A percentile compares a stretch with the other conserved stretches of the same genome.
Evolutionary conservation across 1,140 invertebrate genomes (phyloP).

Genomic region (Aricia agestis): DNA sequence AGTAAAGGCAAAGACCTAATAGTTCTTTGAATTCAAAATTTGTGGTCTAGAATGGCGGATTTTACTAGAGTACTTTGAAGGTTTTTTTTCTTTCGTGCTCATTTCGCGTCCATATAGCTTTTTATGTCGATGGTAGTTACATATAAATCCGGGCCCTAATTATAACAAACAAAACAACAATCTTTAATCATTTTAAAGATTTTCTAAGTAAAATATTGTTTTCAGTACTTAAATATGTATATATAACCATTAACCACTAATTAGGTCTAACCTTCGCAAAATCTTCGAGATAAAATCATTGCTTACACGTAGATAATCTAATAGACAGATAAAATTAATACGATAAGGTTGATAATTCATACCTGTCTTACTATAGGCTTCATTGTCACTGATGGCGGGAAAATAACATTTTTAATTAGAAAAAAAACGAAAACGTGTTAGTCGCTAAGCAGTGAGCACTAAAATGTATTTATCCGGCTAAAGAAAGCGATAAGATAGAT

Average conservation of each 20-base stretch:
- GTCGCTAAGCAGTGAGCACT: background rate
- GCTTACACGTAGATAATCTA: background rate
- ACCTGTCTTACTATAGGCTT: conserved; percentile 12
- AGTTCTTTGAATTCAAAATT: too few relatives aligned
- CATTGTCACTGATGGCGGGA: conserved; percentile 4
- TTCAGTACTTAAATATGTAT: too few relatives aligned
- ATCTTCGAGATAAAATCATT: background rate
- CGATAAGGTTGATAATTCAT: background rate
- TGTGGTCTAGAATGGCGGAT: too few relatives aligned
- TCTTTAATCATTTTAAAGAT: too few relatives aligned
- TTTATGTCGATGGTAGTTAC: too few relatives aligned
- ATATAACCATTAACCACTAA: background rate
- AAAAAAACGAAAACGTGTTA: background rate
- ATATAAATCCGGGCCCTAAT: too few relatives aligned
- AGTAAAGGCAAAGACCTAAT: too few relatives aligned
- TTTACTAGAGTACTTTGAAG: too few relatives aligned
- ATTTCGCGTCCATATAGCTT: too few relatives aligned
- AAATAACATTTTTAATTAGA: background rate
- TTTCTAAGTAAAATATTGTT: too few relatives aligned
- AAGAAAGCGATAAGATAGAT: conserved; percentile 16
- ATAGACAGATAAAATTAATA: conserved; percentile 5
- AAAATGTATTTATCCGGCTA: conserved; percentile 10
- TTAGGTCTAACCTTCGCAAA: background rate
- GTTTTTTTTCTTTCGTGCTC: too few relatives aligned
- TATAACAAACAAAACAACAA: too few relatives aligned